A percentile compares a stretch with the other conserved stretches of the same genome.
Conservation (phyloP, 1,140 invertebrate species). For the Euura saliciscinereae region DNA sequence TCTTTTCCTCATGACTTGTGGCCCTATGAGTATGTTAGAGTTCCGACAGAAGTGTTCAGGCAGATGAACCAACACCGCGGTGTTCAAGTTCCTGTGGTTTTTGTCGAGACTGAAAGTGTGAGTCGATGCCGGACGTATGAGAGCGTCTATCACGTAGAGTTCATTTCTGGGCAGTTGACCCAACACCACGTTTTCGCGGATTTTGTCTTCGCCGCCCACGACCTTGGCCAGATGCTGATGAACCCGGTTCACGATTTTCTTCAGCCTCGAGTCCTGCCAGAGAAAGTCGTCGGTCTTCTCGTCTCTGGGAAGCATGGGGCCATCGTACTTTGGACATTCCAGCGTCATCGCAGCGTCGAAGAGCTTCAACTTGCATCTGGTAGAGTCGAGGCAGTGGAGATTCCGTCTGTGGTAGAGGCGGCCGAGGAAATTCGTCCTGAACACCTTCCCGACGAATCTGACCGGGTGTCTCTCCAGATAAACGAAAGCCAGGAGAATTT, state of each 20-base stretch:
- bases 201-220: conserved; percentile 51
- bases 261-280: conserved; percentile 62
- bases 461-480: conserved; percentile 71
- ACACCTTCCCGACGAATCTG: conserved; percentile 67
- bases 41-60: conserved; percentile 71
- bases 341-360: conserved; percentile 71
- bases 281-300: conserved; percentile 47
- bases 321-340: conserved; percentile 65
- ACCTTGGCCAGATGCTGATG: conserved; percentile 52
- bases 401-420: conserved; percentile 59
- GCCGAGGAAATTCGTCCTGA: conserved; percentile 68
- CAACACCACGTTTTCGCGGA: conserved; percentile 60
- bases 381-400: conserved; percentile 29
- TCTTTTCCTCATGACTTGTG: conserved; percentile 67
- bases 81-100: conserved; percentile 52
- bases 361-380: conserved; percentile 64
- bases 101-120: conserved; percentile 54
- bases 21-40: conserved; percentile 62
- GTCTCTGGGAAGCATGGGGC: conserved; percentile 65
- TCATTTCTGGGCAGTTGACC: conserved; percentile 63
- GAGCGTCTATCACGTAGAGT: conserved; percentile 68
- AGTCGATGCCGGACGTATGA: conserved; percentile 63
- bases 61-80: conserved; percentile 67
- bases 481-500: conserved; percentile 69
- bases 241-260: conserved; percentile 60